A percentile compares a stretch with the other conserved stretches of the same genome.
Conservation (phyloP, 2,113 vertebrate genomes). For the Eurypyga helias region DNA sequence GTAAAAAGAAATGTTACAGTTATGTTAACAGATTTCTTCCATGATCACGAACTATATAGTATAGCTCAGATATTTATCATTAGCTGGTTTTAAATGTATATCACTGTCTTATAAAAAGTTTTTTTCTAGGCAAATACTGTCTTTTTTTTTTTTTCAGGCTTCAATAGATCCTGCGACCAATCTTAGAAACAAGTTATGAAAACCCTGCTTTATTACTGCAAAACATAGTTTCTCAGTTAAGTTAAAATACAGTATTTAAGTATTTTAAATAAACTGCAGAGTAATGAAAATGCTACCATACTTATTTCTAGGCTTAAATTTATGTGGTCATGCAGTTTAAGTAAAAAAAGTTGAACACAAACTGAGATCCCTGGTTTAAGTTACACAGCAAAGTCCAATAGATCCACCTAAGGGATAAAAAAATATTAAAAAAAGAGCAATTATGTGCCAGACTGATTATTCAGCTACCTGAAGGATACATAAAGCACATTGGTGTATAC, state of each 20-base stretch:
- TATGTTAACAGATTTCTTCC: neutral
- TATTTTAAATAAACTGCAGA: neutral
- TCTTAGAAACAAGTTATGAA: neutral
- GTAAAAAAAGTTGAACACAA: neutral
- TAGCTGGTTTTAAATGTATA: neutral
- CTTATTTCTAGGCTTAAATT: neutral
- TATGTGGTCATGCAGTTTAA: neutral
- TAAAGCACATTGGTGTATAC: neutral
- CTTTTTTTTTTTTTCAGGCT: neutral
- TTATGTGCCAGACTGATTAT: conserved; percentile 9
- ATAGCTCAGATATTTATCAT: neutral
- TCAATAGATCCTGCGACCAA: neutral
- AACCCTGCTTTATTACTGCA: neutral
- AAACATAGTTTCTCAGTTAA: neutral
- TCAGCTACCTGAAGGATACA: conserved; percentile 40
- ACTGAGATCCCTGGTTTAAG: neutral
- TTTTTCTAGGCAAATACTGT: neutral
- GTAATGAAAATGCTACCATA: neutral
- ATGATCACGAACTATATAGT: neutral
- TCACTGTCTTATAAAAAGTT: neutral
- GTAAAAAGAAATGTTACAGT: neutral
- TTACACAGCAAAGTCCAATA: neutral
- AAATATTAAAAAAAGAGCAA: neutral
- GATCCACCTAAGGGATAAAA: neutral
- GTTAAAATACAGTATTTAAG: neutral